Conservation (phyloP, 2,113 vertebrate genomes). For the Brienomyrus longianalis region DNA sequence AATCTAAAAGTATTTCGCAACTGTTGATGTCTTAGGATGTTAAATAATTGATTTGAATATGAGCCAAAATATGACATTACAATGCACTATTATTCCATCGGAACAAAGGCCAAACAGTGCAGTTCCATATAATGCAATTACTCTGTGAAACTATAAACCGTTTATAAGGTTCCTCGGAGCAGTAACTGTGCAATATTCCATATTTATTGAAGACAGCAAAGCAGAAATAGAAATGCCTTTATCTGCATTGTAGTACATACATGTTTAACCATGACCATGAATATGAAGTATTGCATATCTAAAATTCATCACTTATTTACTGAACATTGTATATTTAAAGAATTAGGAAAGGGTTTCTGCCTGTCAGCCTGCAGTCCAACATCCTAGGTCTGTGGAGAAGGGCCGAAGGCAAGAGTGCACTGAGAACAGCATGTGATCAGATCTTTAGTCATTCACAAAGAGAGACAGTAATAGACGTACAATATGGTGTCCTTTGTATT, state of each 20-base stretch:
- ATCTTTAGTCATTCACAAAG: not conserved
- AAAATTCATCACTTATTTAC: not conserved
- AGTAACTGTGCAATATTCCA: not conserved
- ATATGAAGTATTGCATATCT: not conserved
- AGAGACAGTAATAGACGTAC: not conserved
- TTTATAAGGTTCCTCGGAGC: not conserved
- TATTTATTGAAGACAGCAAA: not conserved
- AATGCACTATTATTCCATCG: not conserved
- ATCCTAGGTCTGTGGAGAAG: not conserved
- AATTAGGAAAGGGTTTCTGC: not conserved
- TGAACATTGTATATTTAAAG: not conserved
- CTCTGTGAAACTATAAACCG: not conserved
- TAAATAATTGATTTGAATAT: not conserved
- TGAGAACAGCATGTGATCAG: not conserved
- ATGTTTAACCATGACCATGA: not conserved
- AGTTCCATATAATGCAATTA: not conserved
- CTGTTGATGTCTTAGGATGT: not conserved
- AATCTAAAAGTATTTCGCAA: not conserved
- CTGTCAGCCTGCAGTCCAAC: not conserved
- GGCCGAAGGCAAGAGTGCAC: not conserved
- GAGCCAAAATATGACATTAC: not conserved
- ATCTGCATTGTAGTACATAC: not conserved
- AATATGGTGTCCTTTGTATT: not conserved
- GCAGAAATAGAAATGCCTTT: not conserved
- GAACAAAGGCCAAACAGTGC: not conserved